Base-by-base conservation (phyloP, 2,113 vertebrate species). In the Pterocles orientalis region DNA sequence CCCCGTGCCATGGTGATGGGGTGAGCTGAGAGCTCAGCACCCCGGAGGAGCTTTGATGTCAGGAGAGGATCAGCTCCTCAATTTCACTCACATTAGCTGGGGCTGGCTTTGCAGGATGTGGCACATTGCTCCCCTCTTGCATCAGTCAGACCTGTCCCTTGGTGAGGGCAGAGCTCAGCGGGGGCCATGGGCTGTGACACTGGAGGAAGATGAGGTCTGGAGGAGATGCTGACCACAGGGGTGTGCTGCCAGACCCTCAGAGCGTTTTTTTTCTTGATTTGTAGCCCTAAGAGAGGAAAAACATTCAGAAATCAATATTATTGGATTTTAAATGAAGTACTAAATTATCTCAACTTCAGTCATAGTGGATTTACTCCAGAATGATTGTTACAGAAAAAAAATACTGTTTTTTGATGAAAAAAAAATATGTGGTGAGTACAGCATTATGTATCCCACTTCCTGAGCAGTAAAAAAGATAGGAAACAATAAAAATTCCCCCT, bases 301-400 rank as follows among this genome's bases (percentile, higher is more conserved):
- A 9, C 48, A 34, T 62, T 84, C 60, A 68, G 65, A 81, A 91
- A 94, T 95, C 89, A 84, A 82, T 96, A 56, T 68, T 72, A 92
- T 70, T 91, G 73, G 81, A 89, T 95, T 96, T 95, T 45, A 91
- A 86, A 95, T 91, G 80, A 89, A 84, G 43, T 68, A 39, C 61
- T 92, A 91, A 95, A 71, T 96, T 83, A 75, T 82, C 56, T 92
- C 72, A 45, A 80, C 48, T 84, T 94, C 29, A 75, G 86, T 53
- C 43, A 41, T 17, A 66, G n/a, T 25, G 54, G 58, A 93, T 89
- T 96, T 92, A 88, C 56, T 92, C 80, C 60, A 92, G 72, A 94
- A 71, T 20, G 43, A 54, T 71, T 89, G 65, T 56, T 56, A 64
- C 34, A 12, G 12, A 21, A 72, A 51, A 91, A 66, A 50, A 29